Evolutionary conservation across 2,888 invertebrate genomes (phyloP), one percentile per base, ranked within the genome.

Genomic region (Trachelus iudaicus): DNA sequence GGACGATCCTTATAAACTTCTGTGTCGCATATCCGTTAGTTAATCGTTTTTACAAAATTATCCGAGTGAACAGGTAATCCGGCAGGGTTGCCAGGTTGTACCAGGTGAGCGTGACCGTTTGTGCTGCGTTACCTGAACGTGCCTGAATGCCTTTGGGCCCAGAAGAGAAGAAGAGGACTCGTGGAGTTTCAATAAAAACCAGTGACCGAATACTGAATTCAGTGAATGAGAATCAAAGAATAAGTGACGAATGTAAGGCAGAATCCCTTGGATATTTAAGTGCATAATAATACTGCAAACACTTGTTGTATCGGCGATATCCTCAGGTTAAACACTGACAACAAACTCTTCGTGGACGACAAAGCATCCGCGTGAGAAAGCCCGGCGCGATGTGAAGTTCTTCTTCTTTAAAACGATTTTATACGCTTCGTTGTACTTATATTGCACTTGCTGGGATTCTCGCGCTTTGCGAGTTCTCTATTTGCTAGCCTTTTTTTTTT

Each of bases 61-160:
- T 12, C 34, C 74, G 23, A 75, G 80, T 37, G 77, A 73, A 56
- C 73, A 74, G 73, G 75, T 78, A n/a, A 69, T 34, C 73, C 40
- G 77, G 76, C 82, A 82, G 78, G 82, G 82, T 82, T 82, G 82
- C 82, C 82, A 82, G 82, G 82, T 82, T 77, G 79, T 76, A 81
- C 83, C 82, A 86, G 83, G 85, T 85, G 85, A 86, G 82, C 80
- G 84, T 83, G 80, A 82, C 81, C 81, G 83, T 85, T 86, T 79
- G 84, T 80, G 80, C 76, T 69, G 75, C 78, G 56, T 79, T 78
- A 71, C 71, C 75, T 76, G 78, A 75, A 75, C 76, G 40, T 77
- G 75, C 77, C 77, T 77, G 77, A 77, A 75, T 74, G 34, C 75
- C 40, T 56, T 23, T 6, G 40, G 40, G 23, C 40, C 40, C 40